phyloP scores from a whole-genome alignment of 2,888 invertebrate species.

The Trileptium ribeirensis region DNA sequence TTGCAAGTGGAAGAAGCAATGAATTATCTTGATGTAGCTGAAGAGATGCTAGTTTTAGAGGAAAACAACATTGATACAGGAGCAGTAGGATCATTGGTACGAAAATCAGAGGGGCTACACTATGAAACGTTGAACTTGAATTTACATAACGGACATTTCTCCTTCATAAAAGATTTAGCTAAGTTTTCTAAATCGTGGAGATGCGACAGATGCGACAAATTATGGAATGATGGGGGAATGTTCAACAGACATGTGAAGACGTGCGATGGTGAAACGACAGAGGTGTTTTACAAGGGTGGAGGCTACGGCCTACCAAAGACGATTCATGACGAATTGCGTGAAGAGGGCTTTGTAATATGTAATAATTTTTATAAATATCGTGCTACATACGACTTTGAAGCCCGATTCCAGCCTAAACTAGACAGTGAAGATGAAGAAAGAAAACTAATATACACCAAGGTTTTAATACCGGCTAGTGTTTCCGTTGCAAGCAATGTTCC shows the following conservation, averaged over 20 bases:
- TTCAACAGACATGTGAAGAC: not conserved
- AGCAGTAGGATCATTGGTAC: no score
- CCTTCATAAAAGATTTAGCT: not conserved
- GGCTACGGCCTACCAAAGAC: constrained; percentile 7
- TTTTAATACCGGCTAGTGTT: not conserved
- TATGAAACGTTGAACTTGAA: not conserved
- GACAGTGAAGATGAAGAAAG: not conserved
- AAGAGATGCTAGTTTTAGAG: no score
- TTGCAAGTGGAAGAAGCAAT: not conserved
- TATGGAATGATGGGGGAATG: not conserved
- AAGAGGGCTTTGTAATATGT: constrained; percentile 1
- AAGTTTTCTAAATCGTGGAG: not conserved
- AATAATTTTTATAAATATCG: not conserved
- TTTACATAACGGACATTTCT: not conserved
- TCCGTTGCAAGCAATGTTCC: constrained; percentile 4
- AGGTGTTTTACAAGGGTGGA: not conserved
- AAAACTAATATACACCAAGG: not conserved
- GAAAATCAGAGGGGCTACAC: no score
- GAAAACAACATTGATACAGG: no score
- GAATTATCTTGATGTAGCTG: no score
- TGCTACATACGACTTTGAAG: constrained; percentile 15
- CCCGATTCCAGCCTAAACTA: not conserved
- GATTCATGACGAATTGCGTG: not conserved
- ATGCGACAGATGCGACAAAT: not conserved
- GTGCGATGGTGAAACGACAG: not conserved